phyloP scores from a whole-genome alignment of 2,797 vertebrate species.

The Urocyon cinereoargenteus region DNA sequence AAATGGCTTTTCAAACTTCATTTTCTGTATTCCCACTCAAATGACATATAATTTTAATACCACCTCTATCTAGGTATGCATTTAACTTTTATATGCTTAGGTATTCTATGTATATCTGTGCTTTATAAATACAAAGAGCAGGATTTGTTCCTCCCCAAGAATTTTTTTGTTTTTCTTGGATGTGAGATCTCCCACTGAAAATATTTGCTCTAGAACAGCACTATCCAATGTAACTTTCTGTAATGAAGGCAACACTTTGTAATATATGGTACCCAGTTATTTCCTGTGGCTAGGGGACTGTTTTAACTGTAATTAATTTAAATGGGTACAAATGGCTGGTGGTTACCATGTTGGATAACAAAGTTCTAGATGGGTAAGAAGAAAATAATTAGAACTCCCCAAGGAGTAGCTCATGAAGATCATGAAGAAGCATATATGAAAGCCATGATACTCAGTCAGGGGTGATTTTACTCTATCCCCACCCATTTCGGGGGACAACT shows the following conservation, averaged over 20 bases:
- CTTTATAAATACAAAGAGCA: not conserved
- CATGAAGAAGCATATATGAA: not conserved
- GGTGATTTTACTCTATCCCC: too few relatives aligned
- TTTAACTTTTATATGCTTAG: too few relatives aligned
- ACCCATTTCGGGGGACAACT: accelerated
- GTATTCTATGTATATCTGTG: not conserved
- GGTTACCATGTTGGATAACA: not conserved
- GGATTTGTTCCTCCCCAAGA: accelerated
- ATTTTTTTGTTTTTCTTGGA: too few relatives aligned
- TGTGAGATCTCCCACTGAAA: not conserved
- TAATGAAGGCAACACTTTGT: too few relatives aligned
- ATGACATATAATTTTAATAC: not conserved
- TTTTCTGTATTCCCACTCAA: not conserved
- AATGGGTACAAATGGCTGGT: accelerated
- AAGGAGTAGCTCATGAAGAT: not conserved
- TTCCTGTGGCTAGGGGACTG: not conserved
- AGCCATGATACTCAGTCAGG: not conserved
- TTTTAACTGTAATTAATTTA: not conserved
- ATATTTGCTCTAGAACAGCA: too few relatives aligned
- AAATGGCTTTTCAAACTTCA: too few relatives aligned
- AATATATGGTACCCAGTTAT: accelerated
- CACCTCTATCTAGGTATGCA: accelerated
- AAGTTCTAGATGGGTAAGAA: not conserved
- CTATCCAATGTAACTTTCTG: too few relatives aligned
- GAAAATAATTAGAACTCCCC: not conserved